phyloP scores from a whole-genome alignment of 2,113 vertebrate species.

The Cavia porcellus region DNA sequence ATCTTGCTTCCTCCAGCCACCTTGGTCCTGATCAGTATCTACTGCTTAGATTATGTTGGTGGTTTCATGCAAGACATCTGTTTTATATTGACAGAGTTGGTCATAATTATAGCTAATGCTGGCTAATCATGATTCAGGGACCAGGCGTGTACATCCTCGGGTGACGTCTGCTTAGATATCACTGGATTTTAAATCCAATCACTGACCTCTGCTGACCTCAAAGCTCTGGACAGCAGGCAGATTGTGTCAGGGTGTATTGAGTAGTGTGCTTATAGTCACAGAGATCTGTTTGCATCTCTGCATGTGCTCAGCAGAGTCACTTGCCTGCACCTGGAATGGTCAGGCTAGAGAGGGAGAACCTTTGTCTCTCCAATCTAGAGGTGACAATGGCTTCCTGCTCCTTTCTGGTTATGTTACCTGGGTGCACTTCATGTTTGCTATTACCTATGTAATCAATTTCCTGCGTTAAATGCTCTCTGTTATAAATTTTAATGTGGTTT shows the following conservation, averaged over 20 bases:
- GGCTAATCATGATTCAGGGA: background rate
- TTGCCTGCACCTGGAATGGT: background rate
- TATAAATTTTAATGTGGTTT: constrained; percentile 8
- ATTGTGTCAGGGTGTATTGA: background rate
- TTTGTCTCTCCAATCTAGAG: background rate
- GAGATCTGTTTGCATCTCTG: background rate
- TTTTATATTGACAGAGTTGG: background rate
- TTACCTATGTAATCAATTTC: background rate
- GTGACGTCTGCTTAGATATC: background rate
- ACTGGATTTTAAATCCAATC: background rate
- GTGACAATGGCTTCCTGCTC: background rate
- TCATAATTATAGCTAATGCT: background rate
- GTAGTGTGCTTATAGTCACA: background rate
- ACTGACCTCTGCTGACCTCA: background rate
- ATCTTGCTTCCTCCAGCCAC: background rate
- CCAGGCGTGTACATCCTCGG: background rate
- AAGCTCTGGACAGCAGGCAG: background rate
- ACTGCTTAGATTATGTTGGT: background rate
- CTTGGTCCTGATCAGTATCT: background rate
- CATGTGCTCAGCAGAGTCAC: background rate
- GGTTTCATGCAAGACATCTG: background rate
- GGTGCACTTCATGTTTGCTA: background rate
- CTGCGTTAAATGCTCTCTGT: constrained; percentile 28
- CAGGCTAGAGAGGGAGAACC: background rate
- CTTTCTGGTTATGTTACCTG: background rate